phyloP scores from a whole-genome alignment of 2,888 invertebrate genomes.

The Adelognathus sp. region DNA sequence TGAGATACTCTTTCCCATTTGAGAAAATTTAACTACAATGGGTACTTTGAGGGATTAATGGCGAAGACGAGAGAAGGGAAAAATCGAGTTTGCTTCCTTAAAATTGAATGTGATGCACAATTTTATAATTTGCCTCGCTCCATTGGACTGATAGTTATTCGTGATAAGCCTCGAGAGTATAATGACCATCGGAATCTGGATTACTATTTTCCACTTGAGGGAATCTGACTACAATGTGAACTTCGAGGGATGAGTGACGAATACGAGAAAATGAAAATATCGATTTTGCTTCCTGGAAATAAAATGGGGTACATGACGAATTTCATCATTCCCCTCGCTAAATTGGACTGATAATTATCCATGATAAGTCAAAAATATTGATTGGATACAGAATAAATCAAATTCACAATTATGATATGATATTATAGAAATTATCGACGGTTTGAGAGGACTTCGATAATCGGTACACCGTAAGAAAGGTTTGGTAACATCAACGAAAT shows the following conservation, averaged over 20 bases:
- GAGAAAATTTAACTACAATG: conserved; percentile 31
- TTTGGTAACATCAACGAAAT: too few species aligned
- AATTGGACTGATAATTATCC: too few species aligned
- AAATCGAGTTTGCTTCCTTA: not conserved
- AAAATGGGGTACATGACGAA: not conserved
- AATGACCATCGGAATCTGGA: conserved; percentile 84
- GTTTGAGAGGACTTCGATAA: too few species aligned
- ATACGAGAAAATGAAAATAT: not conserved
- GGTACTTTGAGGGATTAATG: not conserved
- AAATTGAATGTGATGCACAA: not conserved
- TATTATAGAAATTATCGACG: too few species aligned
- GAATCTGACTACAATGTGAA: conserved; percentile 9
- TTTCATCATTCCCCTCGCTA: not conserved
- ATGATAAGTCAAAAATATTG: too few species aligned
- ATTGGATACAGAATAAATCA: too few species aligned
- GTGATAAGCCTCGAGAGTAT: conserved; percentile 82
- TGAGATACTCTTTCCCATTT: conserved; percentile 82
- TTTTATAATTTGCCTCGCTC: not conserved
- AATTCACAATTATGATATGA: too few species aligned
- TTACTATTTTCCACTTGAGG: conserved; percentile 81
- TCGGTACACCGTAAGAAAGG: too few species aligned
- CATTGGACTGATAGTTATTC: too few species aligned
- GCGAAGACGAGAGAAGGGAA: not conserved
- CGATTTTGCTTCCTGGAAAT: not conserved
- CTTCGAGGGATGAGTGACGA: not conserved